phyloP scores from a whole-genome alignment of 1,140 invertebrate species.

The Colletes gigas region DNA sequence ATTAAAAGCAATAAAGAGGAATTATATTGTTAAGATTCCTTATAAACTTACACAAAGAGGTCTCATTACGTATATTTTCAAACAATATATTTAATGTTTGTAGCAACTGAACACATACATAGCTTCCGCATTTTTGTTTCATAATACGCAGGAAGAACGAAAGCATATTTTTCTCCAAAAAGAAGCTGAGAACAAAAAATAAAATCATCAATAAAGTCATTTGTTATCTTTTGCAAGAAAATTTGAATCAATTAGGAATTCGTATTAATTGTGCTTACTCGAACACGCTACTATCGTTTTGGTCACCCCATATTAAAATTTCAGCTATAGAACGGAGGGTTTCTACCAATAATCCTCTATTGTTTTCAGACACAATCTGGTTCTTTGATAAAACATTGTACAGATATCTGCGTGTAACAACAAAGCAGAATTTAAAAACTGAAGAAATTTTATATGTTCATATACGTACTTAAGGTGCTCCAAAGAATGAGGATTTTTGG shows the following conservation, averaged over 20 bases:
- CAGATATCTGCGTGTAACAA: conserved; percentile 86
- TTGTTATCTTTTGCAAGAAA: neutral
- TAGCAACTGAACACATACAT: conserved; percentile 98
- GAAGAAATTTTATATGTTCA: neutral
- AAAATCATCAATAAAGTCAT: too few relatives aligned
- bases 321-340: conserved; percentile 98
- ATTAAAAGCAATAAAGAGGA: neutral
- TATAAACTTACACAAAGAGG: conserved; percentile 94
- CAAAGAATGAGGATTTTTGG: conserved; percentile 97
- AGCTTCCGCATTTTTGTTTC: conserved; percentile 98
- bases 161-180: conserved; percentile 99
- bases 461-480: conserved; percentile 94
- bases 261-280: conserved; percentile 89
- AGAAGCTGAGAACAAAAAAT: conserved; percentile 90
- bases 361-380: conserved; percentile 97
- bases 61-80: conserved; percentile 99
- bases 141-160: conserved; percentile 98
- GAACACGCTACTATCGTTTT: conserved; percentile 99
- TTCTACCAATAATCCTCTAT: conserved; percentile 97
- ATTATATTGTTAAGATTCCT: neutral
- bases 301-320: conserved; percentile 99
- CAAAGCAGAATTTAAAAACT: neutral
- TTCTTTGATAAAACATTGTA: conserved; percentile 98
- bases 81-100: conserved; percentile 99
- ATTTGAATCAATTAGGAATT: neutral